A percentile compares a stretch with the other conserved stretches of the same genome.
Conservation (phyloP, 1,140 invertebrate genomes). For the Sogatella furcifera region DNA sequence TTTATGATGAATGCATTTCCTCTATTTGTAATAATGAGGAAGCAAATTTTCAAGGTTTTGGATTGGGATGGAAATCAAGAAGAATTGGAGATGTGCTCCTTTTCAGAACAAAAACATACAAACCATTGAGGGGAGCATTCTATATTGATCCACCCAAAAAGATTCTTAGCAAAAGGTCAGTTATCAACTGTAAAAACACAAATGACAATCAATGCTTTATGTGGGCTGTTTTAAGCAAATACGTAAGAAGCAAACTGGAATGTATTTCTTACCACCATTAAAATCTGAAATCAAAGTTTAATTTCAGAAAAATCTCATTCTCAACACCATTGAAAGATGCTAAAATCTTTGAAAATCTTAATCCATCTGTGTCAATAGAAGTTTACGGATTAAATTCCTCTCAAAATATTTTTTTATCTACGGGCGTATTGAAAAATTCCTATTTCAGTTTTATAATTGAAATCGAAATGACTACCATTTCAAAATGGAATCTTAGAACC, state of each 20-base stretch:
- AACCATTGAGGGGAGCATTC: not conserved
- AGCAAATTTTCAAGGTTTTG: no score
- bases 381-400: slow-evolving; percentile 1
- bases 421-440: no score
- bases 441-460: no score
- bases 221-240: slow-evolving; percentile 1
- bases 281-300: not conserved
- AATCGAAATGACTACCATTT: no score
- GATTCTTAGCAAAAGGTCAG: not conserved
- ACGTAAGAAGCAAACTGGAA: not conserved
- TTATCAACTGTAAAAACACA: slow-evolving; percentile 1
- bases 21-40: no score
- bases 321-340: not conserved
- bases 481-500: no score
- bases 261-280: not conserved
- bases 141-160: not conserved
- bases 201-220: slow-evolving; percentile 3
- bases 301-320: slow-evolving; percentile 1
- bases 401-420: not conserved
- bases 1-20: no score
- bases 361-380: slow-evolving; percentile 4
- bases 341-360: slow-evolving; percentile 5
- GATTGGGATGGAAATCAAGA: not conserved
- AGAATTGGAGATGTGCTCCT: not conserved
- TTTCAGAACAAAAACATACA: not conserved